phyloP scores from a whole-genome alignment of 1,140 invertebrate species.

The Orius insidiosus region DNA sequence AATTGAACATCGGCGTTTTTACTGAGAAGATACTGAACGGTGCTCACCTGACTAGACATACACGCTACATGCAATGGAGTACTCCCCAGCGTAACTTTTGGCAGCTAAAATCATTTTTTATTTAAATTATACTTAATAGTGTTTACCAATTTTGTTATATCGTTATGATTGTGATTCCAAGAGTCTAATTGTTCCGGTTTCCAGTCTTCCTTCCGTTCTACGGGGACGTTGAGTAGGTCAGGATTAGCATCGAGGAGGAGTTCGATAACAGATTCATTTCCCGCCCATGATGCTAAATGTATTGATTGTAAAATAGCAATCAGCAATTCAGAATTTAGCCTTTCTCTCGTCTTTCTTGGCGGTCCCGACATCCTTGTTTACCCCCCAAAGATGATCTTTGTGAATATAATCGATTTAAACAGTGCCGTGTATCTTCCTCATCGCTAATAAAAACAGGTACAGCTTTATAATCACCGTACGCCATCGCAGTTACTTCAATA shows the following conservation, averaged over 20 bases:
- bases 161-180: constrained; percentile 1
- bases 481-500: no score
- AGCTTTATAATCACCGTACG: no score
- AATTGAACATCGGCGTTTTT: constrained; percentile 28
- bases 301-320: constrained; percentile 26
- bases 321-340: constrained; percentile 29
- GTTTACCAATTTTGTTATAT: constrained; percentile 10
- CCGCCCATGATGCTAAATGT: constrained; percentile 30
- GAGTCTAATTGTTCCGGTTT: neutral
- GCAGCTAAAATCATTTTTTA: neutral
- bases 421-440: no score
- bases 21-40: constrained; percentile 27
- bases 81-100: constrained; percentile 16
- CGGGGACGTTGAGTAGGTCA: neutral
- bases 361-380: neutral
- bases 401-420: no score
- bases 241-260: neutral
- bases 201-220: neutral
- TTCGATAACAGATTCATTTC: constrained; percentile 26
- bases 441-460: no score
- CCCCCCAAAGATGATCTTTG: no score
- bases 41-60: constrained; percentile 25
- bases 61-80: constrained; percentile 31
- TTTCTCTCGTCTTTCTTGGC: constrained; percentile 25
- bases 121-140: constrained; percentile 13